Evolutionary conservation across 2,888 invertebrate genomes (phyloP).

Genomic region (Amphipoea oculea): DNA sequence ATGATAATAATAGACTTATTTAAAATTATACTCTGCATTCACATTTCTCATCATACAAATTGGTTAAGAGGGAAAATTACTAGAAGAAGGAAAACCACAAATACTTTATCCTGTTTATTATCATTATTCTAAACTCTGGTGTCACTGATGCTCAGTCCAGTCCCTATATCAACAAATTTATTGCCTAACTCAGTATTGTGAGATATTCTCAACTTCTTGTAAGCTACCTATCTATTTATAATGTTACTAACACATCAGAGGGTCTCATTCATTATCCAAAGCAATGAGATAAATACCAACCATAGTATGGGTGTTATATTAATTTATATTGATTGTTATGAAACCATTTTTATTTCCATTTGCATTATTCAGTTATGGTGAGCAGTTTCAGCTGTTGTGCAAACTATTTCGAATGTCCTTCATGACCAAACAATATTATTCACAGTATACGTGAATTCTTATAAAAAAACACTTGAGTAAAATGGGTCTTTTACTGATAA

Average conservation of each 20-base stretch:
- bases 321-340: background rate
- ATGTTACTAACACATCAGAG: background rate
- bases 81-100: slow-evolving; percentile 8
- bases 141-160: background rate
- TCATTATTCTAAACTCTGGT: slow-evolving; percentile 4
- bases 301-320: background rate
- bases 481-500: background rate
- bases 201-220: background rate
- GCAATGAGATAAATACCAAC: background rate
- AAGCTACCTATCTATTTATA: background rate
- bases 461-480: background rate
- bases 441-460: background rate
- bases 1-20: background rate
- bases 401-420: slow-evolving; percentile 1
- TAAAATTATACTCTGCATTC: background rate
- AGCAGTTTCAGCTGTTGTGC: background rate
- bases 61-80: background rate
- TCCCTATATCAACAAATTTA: background rate
- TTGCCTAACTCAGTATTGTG: background rate
- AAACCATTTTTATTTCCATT: slow-evolving; percentile 3
- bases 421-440: slow-evolving; percentile 1
- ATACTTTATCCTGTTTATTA: slow-evolving; percentile 15
- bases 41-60: background rate
- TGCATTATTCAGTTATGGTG: slow-evolving; percentile 3
- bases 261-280: background rate